phyloP scores from a whole-genome alignment of 2,113 vertebrate genomes.

The Salvelinus namaycush region DNA sequence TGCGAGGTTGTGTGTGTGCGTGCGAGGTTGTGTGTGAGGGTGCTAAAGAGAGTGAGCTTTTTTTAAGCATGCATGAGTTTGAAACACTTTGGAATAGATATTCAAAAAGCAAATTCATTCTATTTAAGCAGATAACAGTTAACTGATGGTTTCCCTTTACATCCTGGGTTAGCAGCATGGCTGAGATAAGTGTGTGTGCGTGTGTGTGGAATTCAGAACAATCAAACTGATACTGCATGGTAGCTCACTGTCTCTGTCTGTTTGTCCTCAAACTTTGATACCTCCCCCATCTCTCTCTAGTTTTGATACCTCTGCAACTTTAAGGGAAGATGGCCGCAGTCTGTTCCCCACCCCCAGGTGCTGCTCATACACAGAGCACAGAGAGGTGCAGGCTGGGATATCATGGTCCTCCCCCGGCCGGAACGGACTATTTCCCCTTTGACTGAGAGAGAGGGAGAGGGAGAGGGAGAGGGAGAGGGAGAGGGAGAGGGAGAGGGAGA shows the following conservation, averaged over 20 bases:
- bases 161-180: too few relatives aligned
- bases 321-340: background rate
- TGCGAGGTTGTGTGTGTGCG: background rate
- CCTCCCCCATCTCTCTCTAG: background rate
- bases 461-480: slow-evolving; percentile 14
- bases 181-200: background rate
- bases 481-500: background rate
- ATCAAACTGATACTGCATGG: background rate
- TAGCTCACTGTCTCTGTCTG: background rate
- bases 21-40: background rate
- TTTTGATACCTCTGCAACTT: background rate
- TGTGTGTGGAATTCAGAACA: background rate
- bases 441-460: slow-evolving; percentile 47
- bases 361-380: background rate
- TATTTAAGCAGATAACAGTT: too few relatives aligned
- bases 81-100: too few relatives aligned
- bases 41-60: too few relatives aligned
- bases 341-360: background rate
- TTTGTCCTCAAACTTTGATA: background rate
- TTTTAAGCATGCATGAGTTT: too few relatives aligned
- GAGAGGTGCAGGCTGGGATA: slow-evolving; percentile 38
- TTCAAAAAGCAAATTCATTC: too few relatives aligned
- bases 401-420: slow-evolving; percentile 38
- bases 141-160: too few relatives aligned
- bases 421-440: slow-evolving; percentile 65